Conservation (phyloP, 2,113 vertebrate species). For the Nematolebias whitei region DNA sequence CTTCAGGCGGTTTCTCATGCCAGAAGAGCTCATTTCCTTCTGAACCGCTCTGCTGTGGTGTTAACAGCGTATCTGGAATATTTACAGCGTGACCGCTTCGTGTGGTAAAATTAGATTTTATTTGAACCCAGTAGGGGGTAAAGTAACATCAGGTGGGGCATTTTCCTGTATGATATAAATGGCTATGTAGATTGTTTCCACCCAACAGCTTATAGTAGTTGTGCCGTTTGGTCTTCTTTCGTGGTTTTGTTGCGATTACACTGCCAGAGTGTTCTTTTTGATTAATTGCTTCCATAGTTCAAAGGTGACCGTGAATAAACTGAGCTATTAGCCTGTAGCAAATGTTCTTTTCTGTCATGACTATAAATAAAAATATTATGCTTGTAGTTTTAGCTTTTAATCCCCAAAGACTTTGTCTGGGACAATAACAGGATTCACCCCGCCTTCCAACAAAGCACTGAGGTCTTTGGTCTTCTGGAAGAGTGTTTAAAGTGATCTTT, state of each 20-base stretch:
- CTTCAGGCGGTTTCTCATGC: constrained; percentile 34
- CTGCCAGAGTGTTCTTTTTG: too few species aligned
- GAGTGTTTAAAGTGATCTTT: constrained; percentile 25
- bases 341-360: not conserved
- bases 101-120: not conserved
- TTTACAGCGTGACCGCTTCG: constrained; percentile 1
- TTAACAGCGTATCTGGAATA: constrained; percentile 13
- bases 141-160: constrained; percentile 37
- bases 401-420: constrained; percentile 26
- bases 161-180: not conserved
- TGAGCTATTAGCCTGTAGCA: too few species aligned
- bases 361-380: constrained; percentile 1
- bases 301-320: too few species aligned
- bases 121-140: not conserved
- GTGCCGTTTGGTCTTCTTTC: constrained; percentile 28
- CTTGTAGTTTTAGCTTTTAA: too few species aligned
- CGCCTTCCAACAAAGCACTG: constrained; percentile 30
- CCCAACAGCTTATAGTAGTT: not conserved
- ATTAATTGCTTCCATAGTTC: too few species aligned
- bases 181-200: constrained; percentile 21
- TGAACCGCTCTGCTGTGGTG: constrained; percentile 3
- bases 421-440: constrained; percentile 54
- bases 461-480: constrained; percentile 33
- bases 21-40: constrained; percentile 12
- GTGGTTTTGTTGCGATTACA: not conserved